phyloP scores from a whole-genome alignment of 2,113 vertebrate genomes.

The Tetrao urogallus region DNA sequence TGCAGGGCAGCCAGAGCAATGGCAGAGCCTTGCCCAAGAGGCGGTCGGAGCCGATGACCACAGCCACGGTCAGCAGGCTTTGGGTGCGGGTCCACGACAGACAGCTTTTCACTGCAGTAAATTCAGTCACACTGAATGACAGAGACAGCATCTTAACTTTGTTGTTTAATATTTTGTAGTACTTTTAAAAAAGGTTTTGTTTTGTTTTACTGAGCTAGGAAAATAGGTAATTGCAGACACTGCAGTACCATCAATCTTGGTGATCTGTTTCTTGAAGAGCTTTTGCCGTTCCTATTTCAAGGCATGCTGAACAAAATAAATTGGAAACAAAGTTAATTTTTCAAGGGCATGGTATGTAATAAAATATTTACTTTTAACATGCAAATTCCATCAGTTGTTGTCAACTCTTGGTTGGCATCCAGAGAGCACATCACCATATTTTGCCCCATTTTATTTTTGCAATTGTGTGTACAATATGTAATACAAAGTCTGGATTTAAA shows the following conservation, averaged over 20 bases:
- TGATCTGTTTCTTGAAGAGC: constrained; percentile 24
- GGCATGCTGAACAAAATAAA: constrained; percentile 43
- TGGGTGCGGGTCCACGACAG: background rate
- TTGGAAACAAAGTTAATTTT: constrained; percentile 39
- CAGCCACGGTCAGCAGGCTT: background rate
- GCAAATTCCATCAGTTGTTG: constrained; percentile 32
- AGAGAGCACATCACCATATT: background rate
- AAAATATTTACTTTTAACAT: constrained; percentile 52
- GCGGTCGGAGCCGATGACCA: background rate
- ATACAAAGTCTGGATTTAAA: background rate
- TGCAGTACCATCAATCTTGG: background rate
- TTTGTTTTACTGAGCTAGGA: constrained; percentile 2
- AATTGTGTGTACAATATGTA: background rate
- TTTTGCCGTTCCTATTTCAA: constrained; percentile 49
- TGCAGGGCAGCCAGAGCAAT: background rate
- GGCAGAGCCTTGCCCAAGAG: background rate
- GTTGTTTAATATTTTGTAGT: constrained; percentile 11
- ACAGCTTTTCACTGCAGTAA: background rate
- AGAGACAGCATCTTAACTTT: background rate
- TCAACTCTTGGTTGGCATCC: background rate
- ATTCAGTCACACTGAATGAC: background rate
- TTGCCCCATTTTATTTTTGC: constrained; percentile 11
- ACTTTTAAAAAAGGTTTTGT: background rate
- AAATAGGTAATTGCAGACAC: background rate
- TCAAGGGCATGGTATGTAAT: constrained; percentile 42